A percentile compares a stretch with the other conserved stretches of the same genome.
These are phyloP conservation scores for Rhingia campestris DNA, from an alignment of 2,888 invertebrate genomes.

Conservation along the genomic window DNA sequence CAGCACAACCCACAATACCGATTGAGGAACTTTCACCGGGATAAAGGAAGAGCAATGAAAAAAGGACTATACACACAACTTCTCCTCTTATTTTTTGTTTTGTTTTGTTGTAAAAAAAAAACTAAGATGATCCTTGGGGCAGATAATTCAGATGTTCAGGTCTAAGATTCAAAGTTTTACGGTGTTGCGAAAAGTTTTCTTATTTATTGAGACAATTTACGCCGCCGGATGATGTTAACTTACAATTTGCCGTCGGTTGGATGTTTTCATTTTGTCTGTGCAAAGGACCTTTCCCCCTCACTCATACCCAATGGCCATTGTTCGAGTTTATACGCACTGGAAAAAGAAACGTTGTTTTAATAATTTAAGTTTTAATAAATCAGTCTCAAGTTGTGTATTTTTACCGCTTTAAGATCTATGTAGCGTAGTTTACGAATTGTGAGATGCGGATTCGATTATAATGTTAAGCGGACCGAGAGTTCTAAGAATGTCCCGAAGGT, in stretches of 20 bases:
- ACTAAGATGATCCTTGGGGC: conserved; percentile 63
- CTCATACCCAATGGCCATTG: neutral
- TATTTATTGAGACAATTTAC: conserved; percentile 72
- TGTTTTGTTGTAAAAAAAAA: conserved; percentile 19
- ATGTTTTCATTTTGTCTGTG: conserved; percentile 15
- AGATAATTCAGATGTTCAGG: conserved; percentile 61
- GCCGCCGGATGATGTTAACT: conserved; percentile 70
- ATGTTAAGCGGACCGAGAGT: conserved; percentile 1
- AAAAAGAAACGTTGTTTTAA: conserved; percentile 22
- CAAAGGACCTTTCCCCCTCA: neutral
- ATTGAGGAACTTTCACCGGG: conserved; percentile 36
- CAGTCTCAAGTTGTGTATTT: conserved; percentile 42
- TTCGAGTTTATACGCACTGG: neutral
- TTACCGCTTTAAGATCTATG: conserved; percentile 8
- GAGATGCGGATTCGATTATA: conserved; percentile 41
- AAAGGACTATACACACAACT: neutral
- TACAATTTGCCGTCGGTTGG: conserved; percentile 51
- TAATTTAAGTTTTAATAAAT: conserved; percentile 61
- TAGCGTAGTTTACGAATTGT: conserved; percentile 9
- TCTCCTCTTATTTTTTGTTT: conserved; percentile 3
- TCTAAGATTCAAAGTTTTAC: conserved; percentile 61
- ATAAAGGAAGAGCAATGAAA: neutral
- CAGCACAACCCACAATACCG: conserved; percentile 6
- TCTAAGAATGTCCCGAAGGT: conserved; percentile 11
- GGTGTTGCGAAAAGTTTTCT: conserved; percentile 61